A percentile compares a stretch with the other conserved stretches of the same genome.
phyloP scores from a whole-genome alignment of 2,888 invertebrate genomes.

The Entomobrya proxima region DNA sequence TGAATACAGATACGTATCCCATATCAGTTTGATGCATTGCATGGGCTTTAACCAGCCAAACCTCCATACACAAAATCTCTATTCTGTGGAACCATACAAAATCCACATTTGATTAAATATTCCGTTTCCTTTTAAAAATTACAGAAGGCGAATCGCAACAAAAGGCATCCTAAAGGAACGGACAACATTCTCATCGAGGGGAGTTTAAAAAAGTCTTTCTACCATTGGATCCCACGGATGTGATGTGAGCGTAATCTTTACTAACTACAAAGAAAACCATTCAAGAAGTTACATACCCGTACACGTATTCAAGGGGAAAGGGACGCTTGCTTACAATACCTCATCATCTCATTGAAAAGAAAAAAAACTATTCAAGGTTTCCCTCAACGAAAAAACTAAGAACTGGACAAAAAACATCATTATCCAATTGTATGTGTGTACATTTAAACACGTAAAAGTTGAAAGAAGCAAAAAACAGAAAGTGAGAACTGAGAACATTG shows the following conservation, averaged over 20 bases:
- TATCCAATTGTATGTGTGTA: slow-evolving; percentile 29
- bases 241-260: not conserved
- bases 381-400: slow-evolving; percentile 24
- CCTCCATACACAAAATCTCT: no score
- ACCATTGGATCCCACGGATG: slow-evolving; percentile 56
- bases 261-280: not conserved
- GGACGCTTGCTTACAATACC: not conserved
- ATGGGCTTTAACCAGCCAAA: not conserved
- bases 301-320: not conserved
- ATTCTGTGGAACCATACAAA: no score
- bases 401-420: slow-evolving; percentile 60
- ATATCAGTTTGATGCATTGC: no score
- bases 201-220: slow-evolving; percentile 30
- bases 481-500: slow-evolving; percentile 27
- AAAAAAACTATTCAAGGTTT: slow-evolving; percentile 34
- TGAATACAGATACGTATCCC: no score
- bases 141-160: slow-evolving; percentile 29
- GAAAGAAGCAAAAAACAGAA: not conserved
- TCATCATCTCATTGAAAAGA: not conserved
- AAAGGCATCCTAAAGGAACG: no score
- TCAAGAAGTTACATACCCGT: slow-evolving; percentile 31
- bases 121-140: slow-evolving; percentile 55
- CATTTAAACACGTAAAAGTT: slow-evolving; percentile 37
- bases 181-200: slow-evolving; percentile 18
- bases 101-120: slow-evolving; percentile 55